These are phyloP conservation scores for Cantharis lateralis DNA, from an alignment of 2,888 invertebrate genomes.

Conservation along the genomic window DNA sequence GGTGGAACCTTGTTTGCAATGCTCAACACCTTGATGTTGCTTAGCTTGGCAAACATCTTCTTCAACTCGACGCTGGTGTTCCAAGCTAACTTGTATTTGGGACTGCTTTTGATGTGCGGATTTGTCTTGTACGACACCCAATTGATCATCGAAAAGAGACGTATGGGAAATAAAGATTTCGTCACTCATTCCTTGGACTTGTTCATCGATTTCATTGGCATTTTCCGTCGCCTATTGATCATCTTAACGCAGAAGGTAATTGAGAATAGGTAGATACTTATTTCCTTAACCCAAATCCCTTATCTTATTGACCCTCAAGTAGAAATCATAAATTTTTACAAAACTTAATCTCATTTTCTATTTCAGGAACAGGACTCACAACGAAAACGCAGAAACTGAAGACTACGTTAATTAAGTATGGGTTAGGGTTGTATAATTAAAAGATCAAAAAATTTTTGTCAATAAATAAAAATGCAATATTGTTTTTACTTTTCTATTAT, in stretches of 20 bases:
- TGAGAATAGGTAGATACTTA: slow-evolving; percentile 42
- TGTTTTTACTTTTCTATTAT: slow-evolving; percentile 4
- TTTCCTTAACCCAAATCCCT: not conserved
- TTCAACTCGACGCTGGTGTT: slow-evolving; percentile 77
- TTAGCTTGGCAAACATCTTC: slow-evolving; percentile 84
- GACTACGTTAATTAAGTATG: not conserved
- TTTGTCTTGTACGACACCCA: slow-evolving; percentile 98
- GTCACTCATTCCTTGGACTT: slow-evolving; percentile 90
- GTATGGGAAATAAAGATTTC: slow-evolving; percentile 90
- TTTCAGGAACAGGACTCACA: slow-evolving; percentile 53
- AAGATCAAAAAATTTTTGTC: not conserved
- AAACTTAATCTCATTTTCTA: slow-evolving; percentile 7
- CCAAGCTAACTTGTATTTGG: slow-evolving; percentile 84
- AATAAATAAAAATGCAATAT: slow-evolving; percentile 9
- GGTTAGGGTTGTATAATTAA: not conserved
- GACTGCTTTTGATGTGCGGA: slow-evolving; percentile 89
- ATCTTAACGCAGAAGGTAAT: slow-evolving; percentile 88
- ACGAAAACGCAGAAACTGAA: slow-evolving; percentile 52
- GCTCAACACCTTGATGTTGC: slow-evolving; percentile 76
- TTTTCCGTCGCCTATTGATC: slow-evolving; percentile 90
- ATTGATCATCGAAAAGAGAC: slow-evolving; percentile 89
- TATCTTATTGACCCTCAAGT: not conserved
- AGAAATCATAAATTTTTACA: not conserved
- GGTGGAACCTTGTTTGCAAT: slow-evolving; percentile 88
- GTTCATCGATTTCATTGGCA: slow-evolving; percentile 92